A percentile compares a stretch with the other conserved stretches of the same genome.
phyloP scores from a whole-genome alignment of 1,140 invertebrate genomes.

The Leptopilina boulardi region DNA sequence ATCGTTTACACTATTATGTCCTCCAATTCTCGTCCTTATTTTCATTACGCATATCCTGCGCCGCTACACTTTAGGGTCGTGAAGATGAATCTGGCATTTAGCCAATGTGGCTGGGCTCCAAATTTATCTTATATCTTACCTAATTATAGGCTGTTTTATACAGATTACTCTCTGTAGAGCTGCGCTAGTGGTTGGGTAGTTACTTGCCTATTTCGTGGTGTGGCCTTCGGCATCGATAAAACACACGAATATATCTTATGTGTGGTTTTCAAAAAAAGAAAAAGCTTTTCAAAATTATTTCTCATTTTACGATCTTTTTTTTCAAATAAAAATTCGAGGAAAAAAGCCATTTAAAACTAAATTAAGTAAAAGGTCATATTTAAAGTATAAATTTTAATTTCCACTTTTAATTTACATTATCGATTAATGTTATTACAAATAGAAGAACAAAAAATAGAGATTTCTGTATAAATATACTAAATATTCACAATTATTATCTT shows the following conservation, averaged over 20 bases:
- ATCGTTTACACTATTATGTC: conserved; percentile 42
- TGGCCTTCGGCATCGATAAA: conserved; percentile 64
- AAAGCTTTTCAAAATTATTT: background rate
- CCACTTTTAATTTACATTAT: no score
- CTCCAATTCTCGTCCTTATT: conserved; percentile 51
- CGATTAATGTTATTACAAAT: no score
- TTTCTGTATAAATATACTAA: no score
- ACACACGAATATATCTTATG: conserved; percentile 53
- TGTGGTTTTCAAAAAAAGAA: background rate
- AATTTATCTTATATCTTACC: conserved; percentile 75
- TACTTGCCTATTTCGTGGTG: conserved; percentile 66
- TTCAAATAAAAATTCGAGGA: background rate
- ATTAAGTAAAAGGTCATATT: no score
- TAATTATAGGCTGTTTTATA: conserved; percentile 73
- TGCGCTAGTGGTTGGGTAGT: conserved; percentile 67
- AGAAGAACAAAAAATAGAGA: no score
- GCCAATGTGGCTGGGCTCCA: conserved; percentile 74
- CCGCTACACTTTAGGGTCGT: conserved; percentile 53
- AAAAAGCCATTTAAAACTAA: no score
- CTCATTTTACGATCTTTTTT: background rate
- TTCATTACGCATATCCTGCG: conserved; percentile 54
- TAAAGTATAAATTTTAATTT: no score
- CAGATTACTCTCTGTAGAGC: conserved; percentile 66
- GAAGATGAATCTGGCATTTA: conserved; percentile 67
- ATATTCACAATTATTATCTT: no score